A percentile compares a stretch with the other conserved stretches of the same genome.
phyloP scores from a whole-genome alignment of 2,888 invertebrate genomes.

The Myopa tessellatipennis region DNA sequence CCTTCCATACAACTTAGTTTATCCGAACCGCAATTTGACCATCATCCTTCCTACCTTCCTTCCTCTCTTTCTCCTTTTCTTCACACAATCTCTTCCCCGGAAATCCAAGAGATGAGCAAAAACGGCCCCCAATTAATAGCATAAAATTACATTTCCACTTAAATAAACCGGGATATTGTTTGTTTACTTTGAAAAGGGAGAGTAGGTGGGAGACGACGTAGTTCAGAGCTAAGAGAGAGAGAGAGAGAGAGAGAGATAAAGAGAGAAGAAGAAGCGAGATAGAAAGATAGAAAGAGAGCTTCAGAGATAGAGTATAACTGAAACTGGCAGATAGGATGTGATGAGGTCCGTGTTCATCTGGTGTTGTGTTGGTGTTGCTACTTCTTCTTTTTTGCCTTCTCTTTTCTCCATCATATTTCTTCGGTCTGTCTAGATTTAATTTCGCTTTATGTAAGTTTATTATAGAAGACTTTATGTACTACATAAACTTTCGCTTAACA shows the following conservation, averaged over 20 bases:
- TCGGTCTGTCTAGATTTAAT: slow-evolving; percentile 17
- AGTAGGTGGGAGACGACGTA: neutral
- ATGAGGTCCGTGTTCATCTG: neutral
- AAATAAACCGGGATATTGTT: slow-evolving; percentile 52
- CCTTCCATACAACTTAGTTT: neutral
- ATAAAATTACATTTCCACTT: slow-evolving; percentile 60
- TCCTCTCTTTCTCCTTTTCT: slow-evolving; percentile 15
- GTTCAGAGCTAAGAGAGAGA: neutral
- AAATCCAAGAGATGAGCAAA: slow-evolving; percentile 10
- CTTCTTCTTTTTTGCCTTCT: neutral
- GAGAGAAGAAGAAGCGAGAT: neutral
- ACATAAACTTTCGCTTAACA: too few species aligned
- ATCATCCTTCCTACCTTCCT: slow-evolving; percentile 1
- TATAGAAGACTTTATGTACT: neutral
- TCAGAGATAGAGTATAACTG: neutral
- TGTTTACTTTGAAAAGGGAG: slow-evolving; percentile 2
- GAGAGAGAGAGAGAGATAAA: neutral
- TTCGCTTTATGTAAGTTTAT: neutral
- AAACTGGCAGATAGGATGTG: neutral
- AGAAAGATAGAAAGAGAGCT: neutral
- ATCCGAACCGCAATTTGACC: neutral
- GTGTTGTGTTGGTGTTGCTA: neutral
- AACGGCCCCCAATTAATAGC: slow-evolving; percentile 58
- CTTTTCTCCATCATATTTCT: neutral
- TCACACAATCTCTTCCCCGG: neutral